phyloP scores from a whole-genome alignment of 2,888 invertebrate genomes.

The Scrobipalpa costella region DNA sequence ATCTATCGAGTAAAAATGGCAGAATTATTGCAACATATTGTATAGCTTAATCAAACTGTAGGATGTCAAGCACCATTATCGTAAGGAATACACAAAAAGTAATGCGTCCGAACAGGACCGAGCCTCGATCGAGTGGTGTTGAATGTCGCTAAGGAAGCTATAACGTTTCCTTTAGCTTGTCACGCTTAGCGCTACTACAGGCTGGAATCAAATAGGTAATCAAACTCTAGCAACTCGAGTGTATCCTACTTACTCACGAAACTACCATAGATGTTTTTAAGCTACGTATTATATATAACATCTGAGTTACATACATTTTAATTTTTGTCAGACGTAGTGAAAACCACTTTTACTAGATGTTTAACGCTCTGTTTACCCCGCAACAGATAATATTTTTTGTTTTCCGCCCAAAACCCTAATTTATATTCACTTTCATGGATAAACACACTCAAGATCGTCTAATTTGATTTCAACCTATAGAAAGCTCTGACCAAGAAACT shows the following conservation, averaged over 20 bases:
- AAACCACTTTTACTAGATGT: too few species aligned
- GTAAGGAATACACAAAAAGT: slow-evolving; percentile 49
- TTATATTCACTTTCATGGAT: too few species aligned
- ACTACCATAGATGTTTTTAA: too few species aligned
- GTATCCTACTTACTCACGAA: too few species aligned
- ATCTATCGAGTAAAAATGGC: slow-evolving; percentile 44
- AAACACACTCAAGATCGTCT: not conserved
- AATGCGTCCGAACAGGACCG: slow-evolving; percentile 30
- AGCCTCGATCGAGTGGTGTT: slow-evolving; percentile 17
- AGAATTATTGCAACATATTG: slow-evolving; percentile 44
- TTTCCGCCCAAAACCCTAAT: too few species aligned
- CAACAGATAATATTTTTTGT: too few species aligned
- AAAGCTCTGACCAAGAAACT: not conserved
- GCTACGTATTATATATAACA: too few species aligned
- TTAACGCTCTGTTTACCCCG: too few species aligned
- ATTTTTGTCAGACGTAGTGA: too few species aligned
- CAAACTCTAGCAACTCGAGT: too few species aligned
- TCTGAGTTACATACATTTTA: too few species aligned
- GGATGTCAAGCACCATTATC: slow-evolving; percentile 65
- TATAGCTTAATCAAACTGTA: slow-evolving; percentile 51
- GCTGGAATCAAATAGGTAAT: too few species aligned
- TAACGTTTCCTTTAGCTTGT: slow-evolving; percentile 50
- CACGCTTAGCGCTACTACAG: not conserved
- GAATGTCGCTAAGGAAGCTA: slow-evolving; percentile 49
- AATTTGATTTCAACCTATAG: not conserved